phyloP scores from a whole-genome alignment of 2,888 invertebrate species.

The Myopa testacea region DNA sequence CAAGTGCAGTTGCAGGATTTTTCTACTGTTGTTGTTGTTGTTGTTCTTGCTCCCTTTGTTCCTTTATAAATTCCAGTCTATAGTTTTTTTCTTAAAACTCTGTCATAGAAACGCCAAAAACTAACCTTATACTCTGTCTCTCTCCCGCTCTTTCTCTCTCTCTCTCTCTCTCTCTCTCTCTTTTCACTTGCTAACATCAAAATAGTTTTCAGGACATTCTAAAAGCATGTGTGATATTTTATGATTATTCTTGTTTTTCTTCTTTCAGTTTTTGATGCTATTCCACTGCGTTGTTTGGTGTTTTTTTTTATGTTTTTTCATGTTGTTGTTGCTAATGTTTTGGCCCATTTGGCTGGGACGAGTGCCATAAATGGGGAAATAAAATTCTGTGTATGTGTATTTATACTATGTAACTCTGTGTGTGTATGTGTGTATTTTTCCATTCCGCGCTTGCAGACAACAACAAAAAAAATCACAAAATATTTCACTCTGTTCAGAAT shows the following conservation, averaged over 20 bases:
- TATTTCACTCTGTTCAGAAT: not conserved
- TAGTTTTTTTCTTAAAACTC: no score
- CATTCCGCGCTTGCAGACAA: not conserved
- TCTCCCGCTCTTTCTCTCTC: no score
- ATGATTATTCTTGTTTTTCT: not conserved
- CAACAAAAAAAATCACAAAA: not conserved
- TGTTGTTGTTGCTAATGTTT: conserved; percentile 13
- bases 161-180: no score
- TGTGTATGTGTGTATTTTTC: not conserved
- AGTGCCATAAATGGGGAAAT: conserved; percentile 9
- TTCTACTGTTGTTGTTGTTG: not conserved
- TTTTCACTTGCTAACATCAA: conserved; percentile 6
- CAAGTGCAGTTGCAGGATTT: not conserved
- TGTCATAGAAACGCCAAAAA: no score
- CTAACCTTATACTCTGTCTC: no score
- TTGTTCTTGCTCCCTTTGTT: not conserved
- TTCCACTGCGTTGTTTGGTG: not conserved
- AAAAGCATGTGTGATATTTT: conserved; percentile 11
- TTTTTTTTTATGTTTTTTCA: not conserved
- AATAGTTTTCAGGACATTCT: conserved; percentile 3
- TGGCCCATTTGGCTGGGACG: not conserved
- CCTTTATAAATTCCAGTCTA: no score
- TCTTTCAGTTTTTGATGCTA: not conserved
- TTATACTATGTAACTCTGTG: not conserved
- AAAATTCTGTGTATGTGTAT: not conserved